phyloP scores from a whole-genome alignment of 30 jellyfish, hydroid and myxozoan species.

The Pseudorhiza aurosa region DNA sequence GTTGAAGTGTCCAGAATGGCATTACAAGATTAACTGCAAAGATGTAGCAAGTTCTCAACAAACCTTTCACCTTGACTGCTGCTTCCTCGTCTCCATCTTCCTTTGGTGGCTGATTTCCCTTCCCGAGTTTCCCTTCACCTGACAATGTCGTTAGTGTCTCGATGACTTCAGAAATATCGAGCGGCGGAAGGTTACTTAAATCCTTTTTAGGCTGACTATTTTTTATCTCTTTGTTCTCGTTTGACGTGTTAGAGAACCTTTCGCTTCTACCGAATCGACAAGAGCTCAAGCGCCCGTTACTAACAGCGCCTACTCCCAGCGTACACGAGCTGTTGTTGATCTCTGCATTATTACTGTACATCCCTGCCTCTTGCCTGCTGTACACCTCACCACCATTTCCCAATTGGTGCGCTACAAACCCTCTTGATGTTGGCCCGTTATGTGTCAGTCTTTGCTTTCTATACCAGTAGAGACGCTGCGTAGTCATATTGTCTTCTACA shows the following conservation, averaged over 20 bases:
- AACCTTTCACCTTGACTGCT: conserved; percentile 51
- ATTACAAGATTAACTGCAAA: too few relatives aligned
- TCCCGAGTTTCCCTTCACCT: conserved; percentile 74
- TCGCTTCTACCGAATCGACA: conserved; percentile 63
- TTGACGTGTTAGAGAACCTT: conserved; percentile 11
- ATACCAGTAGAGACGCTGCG: conserved; percentile 81
- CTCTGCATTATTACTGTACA: background rate
- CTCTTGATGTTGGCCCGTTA: conserved; percentile 49
- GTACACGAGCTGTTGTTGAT: conserved; percentile 5
- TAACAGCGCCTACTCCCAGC: background rate
- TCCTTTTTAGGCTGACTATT: conserved; percentile 47
- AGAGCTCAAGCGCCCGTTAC: conserved; percentile 52
- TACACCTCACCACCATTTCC: conserved; percentile 23
- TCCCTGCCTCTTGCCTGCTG: conserved; percentile 35
- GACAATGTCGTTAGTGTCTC: conserved; percentile 82
- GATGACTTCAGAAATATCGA: conserved; percentile 81
- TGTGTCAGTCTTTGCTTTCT: conserved; percentile 78
- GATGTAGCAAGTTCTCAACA: background rate
- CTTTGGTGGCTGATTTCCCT: conserved; percentile 48
- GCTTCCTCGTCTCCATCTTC: conserved; percentile 41
- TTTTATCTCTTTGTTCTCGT: conserved; percentile 6
- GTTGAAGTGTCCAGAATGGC: too few relatives aligned
- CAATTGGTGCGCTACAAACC: conserved; percentile 47
- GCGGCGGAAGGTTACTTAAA: conserved; percentile 76
- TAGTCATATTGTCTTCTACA: conserved; percentile 70